Evolutionary conservation across 2,113 vertebrate genomes (phyloP), one percentile per base, ranked within the genome.

Genomic region (Phrynocephalus versicolor): DNA sequence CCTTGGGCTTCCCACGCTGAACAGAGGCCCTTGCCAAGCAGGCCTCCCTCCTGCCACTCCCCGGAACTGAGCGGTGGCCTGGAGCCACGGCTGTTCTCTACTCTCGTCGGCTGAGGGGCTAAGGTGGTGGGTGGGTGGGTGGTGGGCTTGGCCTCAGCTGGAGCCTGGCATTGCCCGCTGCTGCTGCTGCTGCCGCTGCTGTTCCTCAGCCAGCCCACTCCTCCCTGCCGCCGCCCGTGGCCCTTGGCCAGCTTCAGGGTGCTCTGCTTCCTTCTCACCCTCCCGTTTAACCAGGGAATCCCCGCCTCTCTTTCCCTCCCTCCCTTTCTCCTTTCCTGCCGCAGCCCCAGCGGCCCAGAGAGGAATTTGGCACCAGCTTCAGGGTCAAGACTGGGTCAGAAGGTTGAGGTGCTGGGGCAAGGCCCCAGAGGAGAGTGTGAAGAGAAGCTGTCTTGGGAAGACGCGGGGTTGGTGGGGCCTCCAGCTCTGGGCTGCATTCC

Each of bases 361-460:
- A 88, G 92, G 93, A 95, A 94, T 94, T 92, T 94, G 92, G 94
- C 92, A 93, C 89, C 89, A 89, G 88, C 90, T 89, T 90, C 88
- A 88, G 87, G 84, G 83, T 87, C 55, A 8, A 90, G 91, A 39
- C 65, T 16, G 77, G 90, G 88, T 85, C 87, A 82, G 85, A 78
- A 71, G 91, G 90, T 91, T 55, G 76, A 83, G 88, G 76, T 71
- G 82, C 69, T 70, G 85, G 87, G 35, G 71, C 79, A 73, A 30
- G 55, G 69, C 82, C 69, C 62, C 51, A 79, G 81, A 88, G 85
- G 81, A 87, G 88, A 70, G 86, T 87, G 72, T 85, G 82, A 80
- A 90, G 85, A 90, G 90, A 91, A 89, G 88, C 88, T 51, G 74
- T 41, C 82, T 74, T n/a, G 69, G 75, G 80, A 77, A 76, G 62